Evolutionary conservation across 2,113 vertebrate species (phyloP), one percentile per base, ranked within the genome.

Genomic region (Gorsachius goisagi): DNA sequence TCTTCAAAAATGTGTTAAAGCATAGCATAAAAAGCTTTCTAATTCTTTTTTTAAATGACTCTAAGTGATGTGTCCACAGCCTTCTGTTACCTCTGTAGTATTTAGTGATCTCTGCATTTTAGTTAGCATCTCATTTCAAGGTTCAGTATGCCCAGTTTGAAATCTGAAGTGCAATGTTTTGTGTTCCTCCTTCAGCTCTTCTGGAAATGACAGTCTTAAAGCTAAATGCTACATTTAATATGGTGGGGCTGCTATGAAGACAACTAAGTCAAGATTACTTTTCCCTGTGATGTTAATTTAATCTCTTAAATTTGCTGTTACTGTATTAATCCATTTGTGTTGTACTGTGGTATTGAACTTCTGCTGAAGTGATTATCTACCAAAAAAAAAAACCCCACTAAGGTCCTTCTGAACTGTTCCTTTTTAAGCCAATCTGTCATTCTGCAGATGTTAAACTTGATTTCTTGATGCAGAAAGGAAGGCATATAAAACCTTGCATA

Each of bases 61-160:
- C 33, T 3, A 33, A 53, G 27, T 55, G 18, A 24, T 73, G 30
- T 69, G 35, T 64, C 66, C 45, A 58, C 56, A 71, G 52, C 32
- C 41, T 53, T 71, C 19, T 49, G 24, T 55, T 84, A 77, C 2
- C 3, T 35, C 66, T 86, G 45, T 86, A 73, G 68, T 89, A 86
- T 71, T 77, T 91, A 84, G 91, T 71, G 59, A 62, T 69, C 33
- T 84, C 84, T 96, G 64, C n/a, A 56, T 14, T 89, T 94, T 90
- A 79, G 33, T 76, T 90, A 86, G 49, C 16, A 49, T 94, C 50
- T 86, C 24, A 60, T 95, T 96, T 93, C 77, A 74, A 71, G 91
- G 81, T 89, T 94, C 83, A 73, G 37, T 84, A 66, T 80, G 63
- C 73, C 50, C 44, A 68, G n/a, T 87, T 77, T 78, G 47, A 77